Evolutionary conservation across 2,888 invertebrate species (phyloP).

Genomic region (Choristoneura rosaceana): DNA sequence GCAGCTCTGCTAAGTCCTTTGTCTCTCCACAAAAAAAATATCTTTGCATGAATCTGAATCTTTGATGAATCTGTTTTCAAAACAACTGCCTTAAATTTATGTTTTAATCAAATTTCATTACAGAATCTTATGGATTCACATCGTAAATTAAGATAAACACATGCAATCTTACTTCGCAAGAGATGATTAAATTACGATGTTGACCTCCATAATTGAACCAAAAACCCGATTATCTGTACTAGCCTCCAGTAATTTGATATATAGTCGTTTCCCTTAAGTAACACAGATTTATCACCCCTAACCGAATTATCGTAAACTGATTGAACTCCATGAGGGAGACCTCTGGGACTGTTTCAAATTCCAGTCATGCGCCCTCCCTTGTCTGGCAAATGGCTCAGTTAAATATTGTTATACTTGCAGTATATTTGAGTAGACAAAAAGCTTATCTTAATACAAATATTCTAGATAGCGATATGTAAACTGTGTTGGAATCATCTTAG

Average conservation of each 20-base stretch:
- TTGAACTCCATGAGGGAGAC: conserved; percentile 70
- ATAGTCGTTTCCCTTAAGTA: conserved; percentile 66
- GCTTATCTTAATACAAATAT: not conserved
- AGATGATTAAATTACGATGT: conserved; percentile 55
- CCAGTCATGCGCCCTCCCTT: conserved; percentile 55
- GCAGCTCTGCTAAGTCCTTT: too few species aligned
- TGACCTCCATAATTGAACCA: conserved; percentile 75
- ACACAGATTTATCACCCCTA: conserved; percentile 83
- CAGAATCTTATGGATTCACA: not conserved
- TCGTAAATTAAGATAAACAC: conserved; percentile 4
- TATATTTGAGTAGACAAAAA: not conserved
- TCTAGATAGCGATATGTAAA: too few species aligned
- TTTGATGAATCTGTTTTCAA: not conserved
- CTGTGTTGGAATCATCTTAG: too few species aligned
- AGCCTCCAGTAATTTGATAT: conserved; percentile 73
- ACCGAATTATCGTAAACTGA: conserved; percentile 79
- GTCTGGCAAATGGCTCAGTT: conserved; percentile 36
- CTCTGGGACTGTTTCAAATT: conserved; percentile 66
- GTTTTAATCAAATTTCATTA: not conserved
- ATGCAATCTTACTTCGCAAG: conserved; percentile 18
- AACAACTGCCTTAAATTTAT: not conserved
- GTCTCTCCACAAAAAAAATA: too few species aligned
- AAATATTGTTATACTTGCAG: not conserved
- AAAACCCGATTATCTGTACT: conserved; percentile 64
- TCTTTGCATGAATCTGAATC: too few species aligned